Evolutionary conservation across 2,113 vertebrate species (phyloP).

Genomic region (Urocynchramus pylzowi): DNA sequence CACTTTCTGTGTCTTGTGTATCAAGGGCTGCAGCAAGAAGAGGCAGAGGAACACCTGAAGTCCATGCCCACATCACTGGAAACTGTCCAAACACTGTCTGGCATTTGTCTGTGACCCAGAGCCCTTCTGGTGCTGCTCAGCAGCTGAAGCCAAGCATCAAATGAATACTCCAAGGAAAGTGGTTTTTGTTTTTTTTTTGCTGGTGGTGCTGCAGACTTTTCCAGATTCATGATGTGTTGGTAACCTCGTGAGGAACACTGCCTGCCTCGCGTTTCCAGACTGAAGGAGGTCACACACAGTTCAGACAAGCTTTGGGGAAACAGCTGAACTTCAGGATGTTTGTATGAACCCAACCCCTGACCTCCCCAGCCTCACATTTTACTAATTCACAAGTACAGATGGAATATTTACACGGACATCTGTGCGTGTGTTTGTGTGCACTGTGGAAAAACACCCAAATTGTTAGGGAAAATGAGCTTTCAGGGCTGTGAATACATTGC

Average conservation of each 20-base stretch:
- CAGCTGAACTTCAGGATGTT: conserved; percentile 2
- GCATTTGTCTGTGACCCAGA: background rate
- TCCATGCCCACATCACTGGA: fast-evolving
- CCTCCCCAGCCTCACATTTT: background rate
- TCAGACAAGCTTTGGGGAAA: conserved; percentile 32
- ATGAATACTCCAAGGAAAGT: background rate
- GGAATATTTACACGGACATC: background rate
- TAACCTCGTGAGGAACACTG: background rate
- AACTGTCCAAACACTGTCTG: background rate
- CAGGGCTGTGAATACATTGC: background rate
- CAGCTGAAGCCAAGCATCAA: background rate
- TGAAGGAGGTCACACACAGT: conserved; percentile 16
- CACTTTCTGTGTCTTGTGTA: background rate
- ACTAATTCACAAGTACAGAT: background rate
- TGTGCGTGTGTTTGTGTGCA: background rate
- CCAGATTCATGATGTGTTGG: background rate
- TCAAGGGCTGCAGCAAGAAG: background rate
- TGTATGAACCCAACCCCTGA: background rate
- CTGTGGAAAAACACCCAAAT: background rate
- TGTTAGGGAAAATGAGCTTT: background rate
- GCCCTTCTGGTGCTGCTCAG: background rate
- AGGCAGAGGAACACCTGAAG: background rate
- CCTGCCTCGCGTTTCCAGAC: background rate
- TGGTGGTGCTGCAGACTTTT: background rate
- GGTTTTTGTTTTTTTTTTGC: background rate